Evolutionary conservation across 2,888 invertebrate species (phyloP), one percentile per base, ranked within the genome.

Genomic region (Aspidapion aeneum): DNA sequence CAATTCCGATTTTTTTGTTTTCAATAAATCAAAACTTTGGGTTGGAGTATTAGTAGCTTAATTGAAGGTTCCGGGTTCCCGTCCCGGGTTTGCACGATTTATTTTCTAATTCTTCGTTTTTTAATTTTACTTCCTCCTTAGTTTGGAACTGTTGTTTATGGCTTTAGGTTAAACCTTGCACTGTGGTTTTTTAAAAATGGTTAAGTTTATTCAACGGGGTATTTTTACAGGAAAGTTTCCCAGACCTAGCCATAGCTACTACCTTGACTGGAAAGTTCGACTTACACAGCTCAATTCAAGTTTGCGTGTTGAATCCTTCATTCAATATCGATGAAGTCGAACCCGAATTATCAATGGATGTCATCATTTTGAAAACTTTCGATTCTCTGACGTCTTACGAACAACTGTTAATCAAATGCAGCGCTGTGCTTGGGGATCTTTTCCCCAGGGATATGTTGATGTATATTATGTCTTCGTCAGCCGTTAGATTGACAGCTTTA

Each of bases 341-440:
- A 50, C 78, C 82, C 0, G 85, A 85, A 71, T 76, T 84, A 62
- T 80, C 84, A 12, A 83, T 85, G 80, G 86, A 87, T 66, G 87
- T 84, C 19, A 81, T 85, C 63, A 84, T 88, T 61, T 73, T 88
- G 69, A 87, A 86, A 75, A 83, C 85, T 0, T 88, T 86, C 70
- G 89, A 89, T 74, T 85, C 86, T 0, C 72, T 90, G 64, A 84
- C 83, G 1, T 84, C 86, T 0, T 83, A 85, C 66, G 88, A 88
- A 73, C 87, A 89, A 75, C 79, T 86, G 72, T 72, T 89, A 16
- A 72, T 89, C 22, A 89, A 89, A 77, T 86, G 86, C 69, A 86
- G 86, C 7, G 82, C 88, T 0, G 85, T 88, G 1, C 78, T 89
- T 7, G 89, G 89, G 0, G 85, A 85, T 60, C 82, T 82, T n/a